phyloP scores from a whole-genome alignment of 2,888 invertebrate genomes.

The Ariolimax columbianus region DNA sequence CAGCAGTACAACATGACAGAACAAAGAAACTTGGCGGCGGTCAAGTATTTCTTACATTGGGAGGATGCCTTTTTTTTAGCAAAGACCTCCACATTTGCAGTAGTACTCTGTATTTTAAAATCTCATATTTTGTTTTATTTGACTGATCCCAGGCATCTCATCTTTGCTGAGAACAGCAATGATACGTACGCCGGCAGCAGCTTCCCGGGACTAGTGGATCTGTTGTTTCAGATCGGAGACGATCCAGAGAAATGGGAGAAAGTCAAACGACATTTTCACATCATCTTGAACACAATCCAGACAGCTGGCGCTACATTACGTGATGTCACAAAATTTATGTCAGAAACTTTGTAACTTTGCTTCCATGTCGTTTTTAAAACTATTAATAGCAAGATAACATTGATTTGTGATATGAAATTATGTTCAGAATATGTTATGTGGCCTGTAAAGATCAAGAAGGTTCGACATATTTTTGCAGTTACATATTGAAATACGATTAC shows the following conservation, averaged over 20 bases:
- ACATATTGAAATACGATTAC: too few species aligned
- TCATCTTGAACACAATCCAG: conserved; percentile 62
- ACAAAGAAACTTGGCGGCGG: not conserved
- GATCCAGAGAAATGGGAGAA: conserved; percentile 60
- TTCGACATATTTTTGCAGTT: too few species aligned
- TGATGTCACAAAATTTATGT: conserved; percentile 60
- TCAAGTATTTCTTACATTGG: not conserved
- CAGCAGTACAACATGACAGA: not conserved
- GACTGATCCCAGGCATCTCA: conserved; percentile 63
- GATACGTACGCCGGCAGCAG: conserved; percentile 70
- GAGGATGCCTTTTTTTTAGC: not conserved
- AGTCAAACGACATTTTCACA: conserved; percentile 65
- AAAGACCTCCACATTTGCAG: not conserved
- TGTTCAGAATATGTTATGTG: too few species aligned
- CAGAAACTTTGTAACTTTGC: too few species aligned
- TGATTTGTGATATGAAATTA: too few species aligned
- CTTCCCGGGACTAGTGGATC: conserved; percentile 74
- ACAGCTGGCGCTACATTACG: conserved; percentile 63
- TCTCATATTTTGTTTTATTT: conserved; percentile 18
- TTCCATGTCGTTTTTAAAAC: too few species aligned
- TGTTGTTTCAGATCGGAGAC: conserved; percentile 66
- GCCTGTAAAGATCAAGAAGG: too few species aligned
- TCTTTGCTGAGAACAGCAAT: conserved; percentile 75
- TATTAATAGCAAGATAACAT: too few species aligned
- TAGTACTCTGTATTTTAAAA: not conserved